These are phyloP conservation scores for Hemitrygon akajei DNA, from an alignment of 2,797 vertebrate species.

Conservation along the genomic window DNA sequence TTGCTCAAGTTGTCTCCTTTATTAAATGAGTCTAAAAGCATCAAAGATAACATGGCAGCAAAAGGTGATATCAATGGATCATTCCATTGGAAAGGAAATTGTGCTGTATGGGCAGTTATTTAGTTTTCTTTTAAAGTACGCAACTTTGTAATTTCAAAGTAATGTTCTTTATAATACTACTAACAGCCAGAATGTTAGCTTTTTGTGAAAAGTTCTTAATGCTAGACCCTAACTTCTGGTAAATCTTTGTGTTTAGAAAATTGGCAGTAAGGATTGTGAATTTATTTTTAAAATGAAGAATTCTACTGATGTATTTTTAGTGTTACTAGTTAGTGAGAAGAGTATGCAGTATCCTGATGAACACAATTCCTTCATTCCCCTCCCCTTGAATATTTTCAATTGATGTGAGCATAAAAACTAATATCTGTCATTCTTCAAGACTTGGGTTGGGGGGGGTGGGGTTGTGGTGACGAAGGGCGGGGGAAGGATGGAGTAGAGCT, in stretches of 20 bases:
- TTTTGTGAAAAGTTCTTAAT: not conserved
- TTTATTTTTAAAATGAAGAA: not conserved
- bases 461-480: too few relatives aligned
- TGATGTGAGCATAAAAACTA: not conserved
- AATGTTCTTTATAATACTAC: not conserved
- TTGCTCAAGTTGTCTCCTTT: not conserved
- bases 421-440: too few relatives aligned
- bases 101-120: not conserved
- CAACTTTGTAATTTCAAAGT: not conserved
- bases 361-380: not conserved
- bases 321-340: not conserved
- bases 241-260: not conserved
- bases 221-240: not conserved
- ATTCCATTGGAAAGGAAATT: not conserved
- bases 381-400: too few relatives aligned
- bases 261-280: not conserved
- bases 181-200: not conserved
- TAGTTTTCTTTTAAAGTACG: not conserved
- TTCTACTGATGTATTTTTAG: not conserved
- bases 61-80: not conserved
- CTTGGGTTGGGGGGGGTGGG: too few relatives aligned
- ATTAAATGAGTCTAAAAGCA: not conserved
- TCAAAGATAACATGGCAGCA: not conserved
- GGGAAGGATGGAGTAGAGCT: not conserved
- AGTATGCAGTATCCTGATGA: not conserved